Base-by-base conservation (phyloP, 2,113 vertebrate species). In the Martes martes region DNA sequence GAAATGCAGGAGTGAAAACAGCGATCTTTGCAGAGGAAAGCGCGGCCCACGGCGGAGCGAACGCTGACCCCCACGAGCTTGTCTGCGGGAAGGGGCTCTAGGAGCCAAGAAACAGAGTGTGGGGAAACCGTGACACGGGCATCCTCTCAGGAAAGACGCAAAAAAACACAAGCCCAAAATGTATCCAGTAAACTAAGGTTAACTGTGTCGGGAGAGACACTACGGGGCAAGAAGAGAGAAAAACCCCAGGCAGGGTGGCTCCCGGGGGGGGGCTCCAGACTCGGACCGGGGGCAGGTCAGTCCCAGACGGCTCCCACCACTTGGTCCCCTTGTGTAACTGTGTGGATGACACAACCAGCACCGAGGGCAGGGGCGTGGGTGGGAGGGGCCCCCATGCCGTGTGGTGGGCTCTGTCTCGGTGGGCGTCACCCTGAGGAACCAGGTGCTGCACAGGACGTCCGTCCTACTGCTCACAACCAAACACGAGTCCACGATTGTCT, bases 31-130 rank as follows among this genome's bases (percentile, higher is more conserved):
- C 78, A 36, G 39, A 11, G 59, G 42, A 59, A 57, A 63, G 69
- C 39, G 26, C 14, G 31, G 5, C 31, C 26, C 14, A 4, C 33
- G 23, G 42, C 11, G 26, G 76, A 73, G 7, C 73, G 16, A 18
- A 80, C 63, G 61, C 1, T 0, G 19, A 24, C 14, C 7, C 13
- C 13, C 5, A 1, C 6, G 5, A 23, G 39, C 13, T 7, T 13
- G 73, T 59, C 4, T 8, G 5, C 14, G 0, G 0, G 6, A 23
- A 6, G 3, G 19, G 47, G 42, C 28, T 33, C 39, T 23, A 7
- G 23, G 18, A 74, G 71, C 39, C 23, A 3, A 14, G 71, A 6
- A 11, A 24, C 36, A 45, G 39, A 26, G 6, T 14, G 14, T 15
- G 63, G 63, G 14, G 63, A 42, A 23, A 14, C 7, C 45, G 14